These are phyloP conservation scores for Melikaiella ostensackeni DNA, from an alignment of 2,888 invertebrate genomes.

Conservation along the genomic window DNA sequence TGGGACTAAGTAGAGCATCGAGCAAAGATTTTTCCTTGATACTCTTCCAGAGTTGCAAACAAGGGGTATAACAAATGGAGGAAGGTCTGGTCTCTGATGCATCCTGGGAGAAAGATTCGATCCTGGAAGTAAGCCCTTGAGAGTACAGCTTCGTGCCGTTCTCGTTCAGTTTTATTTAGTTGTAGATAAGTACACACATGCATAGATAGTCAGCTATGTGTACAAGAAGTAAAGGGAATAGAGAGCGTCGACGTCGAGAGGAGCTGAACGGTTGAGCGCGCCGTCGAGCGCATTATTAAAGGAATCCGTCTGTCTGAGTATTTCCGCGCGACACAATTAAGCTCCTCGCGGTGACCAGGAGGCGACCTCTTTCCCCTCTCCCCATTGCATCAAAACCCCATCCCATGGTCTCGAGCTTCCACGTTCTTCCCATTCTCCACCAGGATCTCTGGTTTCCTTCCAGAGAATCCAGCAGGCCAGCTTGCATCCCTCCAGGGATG, in stretches of 20 bases:
- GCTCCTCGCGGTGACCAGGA: slow-evolving; percentile 47
- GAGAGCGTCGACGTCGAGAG: slow-evolving; percentile 58
- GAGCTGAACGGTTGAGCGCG: slow-evolving; percentile 63
- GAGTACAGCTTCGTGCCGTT: slow-evolving; percentile 44
- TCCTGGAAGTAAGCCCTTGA: slow-evolving; percentile 38
- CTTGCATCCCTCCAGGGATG: slow-evolving; percentile 17
- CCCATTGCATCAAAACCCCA: slow-evolving; percentile 29
- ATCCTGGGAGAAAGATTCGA: slow-evolving; percentile 36
- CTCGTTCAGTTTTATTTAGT: slow-evolving; percentile 45
- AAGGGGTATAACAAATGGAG: slow-evolving; percentile 12
- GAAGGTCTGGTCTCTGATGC: slow-evolving; percentile 26
- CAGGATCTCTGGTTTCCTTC: slow-evolving; percentile 31
- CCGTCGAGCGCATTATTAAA: slow-evolving; percentile 70
- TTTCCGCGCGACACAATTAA: slow-evolving; percentile 62
- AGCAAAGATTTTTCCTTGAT: slow-evolving; percentile 8
- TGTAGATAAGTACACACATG: slow-evolving; percentile 43
- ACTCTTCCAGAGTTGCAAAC: slow-evolving; percentile 16
- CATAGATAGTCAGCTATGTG: slow-evolving; percentile 31
- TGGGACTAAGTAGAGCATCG: background rate
- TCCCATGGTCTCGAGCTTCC: slow-evolving; percentile 29
- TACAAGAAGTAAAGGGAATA: slow-evolving; percentile 48
- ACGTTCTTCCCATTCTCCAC: slow-evolving; percentile 28
- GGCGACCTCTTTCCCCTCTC: slow-evolving; percentile 9
- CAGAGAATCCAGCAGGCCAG: slow-evolving; percentile 27
- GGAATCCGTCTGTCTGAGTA: slow-evolving; percentile 73